Base-by-base conservation (phyloP, 2,113 vertebrate genomes). In the sheep (Ovis aries) region DNA sequence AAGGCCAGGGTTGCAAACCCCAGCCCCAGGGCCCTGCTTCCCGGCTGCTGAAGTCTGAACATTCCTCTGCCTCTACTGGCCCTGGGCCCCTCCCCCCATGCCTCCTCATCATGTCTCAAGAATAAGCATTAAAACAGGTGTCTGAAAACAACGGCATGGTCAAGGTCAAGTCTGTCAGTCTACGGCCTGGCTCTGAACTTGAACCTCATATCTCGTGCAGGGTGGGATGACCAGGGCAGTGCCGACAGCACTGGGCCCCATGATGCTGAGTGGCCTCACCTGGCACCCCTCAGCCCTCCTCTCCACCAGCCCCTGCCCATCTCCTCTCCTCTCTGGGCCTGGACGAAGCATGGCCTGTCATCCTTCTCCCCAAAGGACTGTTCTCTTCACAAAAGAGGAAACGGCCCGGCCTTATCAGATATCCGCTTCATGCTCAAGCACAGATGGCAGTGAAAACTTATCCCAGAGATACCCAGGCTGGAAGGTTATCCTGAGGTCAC, bases 391-490 rank as follows among this genome's bases (percentile, higher is more conserved):
- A 57, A 82, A 93, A 77, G 33, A 97, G 93, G 95, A 97, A 96
- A 96, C 2, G 3, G 96, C 85, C 80, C 3, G 29, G 60, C 80
- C 77, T 98, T 97, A 97, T 94, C 97, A 95, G 78, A 80, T 52
- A 94, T 86, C 92, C 55, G 14, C 67, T 80, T 90, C 80, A 83
- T 7, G 48, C 59, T 50, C 23, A 45, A 95, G 96, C 83, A 90
- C 82, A 91, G 48, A 52, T 6, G 31, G 33, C 27, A 33, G 27
- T 36, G 50, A 95, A 91, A 91, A 94, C 21, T 16, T 55, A 84
- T 16, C 88, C 94, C 88, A 57, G 64, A 94, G 96, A 59, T 57
- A 6, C 43, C 3, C 0, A 48, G 52, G 45, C 52, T 94, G 21
- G 40, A 89, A 94, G 93, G 90, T 45, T 92, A 82, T 3, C 8